These are phyloP conservation scores for Drosophila tsacasi DNA, from an alignment of 1,140 invertebrate species.

Conservation along the genomic window DNA sequence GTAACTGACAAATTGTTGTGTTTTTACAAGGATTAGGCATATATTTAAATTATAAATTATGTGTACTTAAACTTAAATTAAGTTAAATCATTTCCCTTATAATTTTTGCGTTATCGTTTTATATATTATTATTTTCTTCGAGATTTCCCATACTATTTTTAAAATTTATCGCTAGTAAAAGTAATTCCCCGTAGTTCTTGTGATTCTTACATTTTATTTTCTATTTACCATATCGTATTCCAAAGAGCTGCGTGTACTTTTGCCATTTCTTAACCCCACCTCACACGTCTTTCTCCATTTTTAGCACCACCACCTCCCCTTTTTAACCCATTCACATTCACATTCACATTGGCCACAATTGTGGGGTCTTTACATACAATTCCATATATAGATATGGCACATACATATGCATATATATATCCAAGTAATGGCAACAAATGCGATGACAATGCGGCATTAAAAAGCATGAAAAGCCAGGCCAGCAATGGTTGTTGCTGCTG, in stretches of 20 bases:
- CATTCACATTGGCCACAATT: conserved; percentile 25
- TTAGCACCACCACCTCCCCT: not conserved
- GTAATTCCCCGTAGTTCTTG: not conserved
- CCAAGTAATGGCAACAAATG: conserved; percentile 58
- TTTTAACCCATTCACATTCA: conserved; percentile 29
- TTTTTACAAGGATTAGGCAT: not conserved
- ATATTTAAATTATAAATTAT: not conserved
- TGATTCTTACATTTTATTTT: not conserved
- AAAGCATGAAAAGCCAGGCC: conserved; percentile 64
- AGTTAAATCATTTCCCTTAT: not conserved
- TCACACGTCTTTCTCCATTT: conserved; percentile 25
- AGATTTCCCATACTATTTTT: not conserved
- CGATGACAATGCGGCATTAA: conserved; percentile 78
- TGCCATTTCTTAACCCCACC: conserved; percentile 2
- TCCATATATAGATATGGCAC: conserved; percentile 19
- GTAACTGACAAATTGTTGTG: not conserved
- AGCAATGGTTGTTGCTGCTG: conserved; percentile 35
- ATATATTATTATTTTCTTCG: not conserved
- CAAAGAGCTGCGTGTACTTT: not conserved
- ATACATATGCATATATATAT: conserved; percentile 21
- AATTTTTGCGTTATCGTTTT: not conserved
- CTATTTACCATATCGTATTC: conserved; percentile 15
- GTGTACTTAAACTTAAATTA: too few relatives aligned
- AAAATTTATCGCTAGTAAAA: not conserved
- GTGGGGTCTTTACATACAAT: conserved; percentile 20